A percentile compares a stretch with the other conserved stretches of the same genome.
Evolutionary conservation across 2,113 vertebrate genomes (phyloP).

Genomic region (Carettochelys insculpta): DNA sequence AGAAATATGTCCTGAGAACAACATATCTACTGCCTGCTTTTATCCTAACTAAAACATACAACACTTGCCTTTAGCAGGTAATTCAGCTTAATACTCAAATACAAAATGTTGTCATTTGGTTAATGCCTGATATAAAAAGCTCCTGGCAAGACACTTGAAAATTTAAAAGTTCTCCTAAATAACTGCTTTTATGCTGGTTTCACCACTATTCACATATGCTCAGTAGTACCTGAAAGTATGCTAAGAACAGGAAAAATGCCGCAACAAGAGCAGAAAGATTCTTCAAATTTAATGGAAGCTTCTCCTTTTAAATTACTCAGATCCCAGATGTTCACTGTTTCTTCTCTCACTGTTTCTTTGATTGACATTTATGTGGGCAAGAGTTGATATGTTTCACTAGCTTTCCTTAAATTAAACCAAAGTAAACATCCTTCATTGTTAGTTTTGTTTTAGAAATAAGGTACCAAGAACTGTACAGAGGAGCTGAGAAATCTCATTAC

Average conservation of each 20-base stretch:
- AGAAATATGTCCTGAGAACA: background rate
- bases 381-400: background rate
- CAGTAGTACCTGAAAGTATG: background rate
- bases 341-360: background rate
- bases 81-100: fast-evolving
- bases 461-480: background rate
- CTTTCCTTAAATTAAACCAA: slow-evolving; percentile 1
- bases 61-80: background rate
- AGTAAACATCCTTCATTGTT: background rate
- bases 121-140: background rate
- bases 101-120: background rate
- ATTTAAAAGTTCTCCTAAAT: background rate
- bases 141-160: background rate
- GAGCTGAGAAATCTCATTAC: background rate
- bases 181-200: background rate
- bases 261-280: background rate
- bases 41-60: background rate
- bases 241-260: background rate
- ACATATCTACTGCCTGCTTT: background rate
- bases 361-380: background rate
- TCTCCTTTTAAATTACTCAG: background rate
- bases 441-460: background rate
- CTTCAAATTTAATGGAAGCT: background rate
- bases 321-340: background rate
- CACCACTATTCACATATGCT: background rate